Evolutionary conservation across 2,113 vertebrate species (phyloP), one percentile per base, ranked within the genome.

Genomic region (Ailuropoda melanoleuca): DNA sequence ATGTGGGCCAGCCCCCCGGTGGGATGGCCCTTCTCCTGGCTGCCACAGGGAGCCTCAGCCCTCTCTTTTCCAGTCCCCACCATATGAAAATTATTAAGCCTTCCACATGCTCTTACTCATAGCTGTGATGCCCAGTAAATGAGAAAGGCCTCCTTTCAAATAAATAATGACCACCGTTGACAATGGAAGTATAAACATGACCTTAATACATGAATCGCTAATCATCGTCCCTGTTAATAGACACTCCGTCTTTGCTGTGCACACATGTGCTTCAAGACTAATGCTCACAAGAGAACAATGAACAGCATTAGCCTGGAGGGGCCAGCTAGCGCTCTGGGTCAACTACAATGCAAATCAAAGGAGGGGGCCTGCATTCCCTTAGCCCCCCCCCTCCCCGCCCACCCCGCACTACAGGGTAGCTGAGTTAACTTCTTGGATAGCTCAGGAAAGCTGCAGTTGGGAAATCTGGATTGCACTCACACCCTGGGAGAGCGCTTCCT

Each of bases 161-260:
- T 93, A 92, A 96, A 95, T 95, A 96, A 85, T 96, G 95, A 86
- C 90, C 70, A 21, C 62, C 8, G 37, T 92, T 97, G 97, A 97
- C 94, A 97, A 95, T 50, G 88, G 56, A 81, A 96, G 74, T 80
- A 43, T 85, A 95, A 97, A 90, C 92, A 84, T 55, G 92, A 31
- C 50, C 87, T 96, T 29, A 82, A 60, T 85, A 97, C 80, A 50
- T 80, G 84, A 78, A 21, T 55, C 26, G 74, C 87, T 93, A 70
- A 81, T 88, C 24, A 17, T 77, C 29, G 18, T 83, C 50, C 26
- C 80, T 90, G 48, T 14, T 87, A 66, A 75, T 62, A 85, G 86
- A 81, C 68, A 62, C 48, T 37, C 24, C 1, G 12, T 46, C 66
- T 93, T 94, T 60, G 74, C 78, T 46, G 74, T 37, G 68, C 55